Evolutionary conservation across 2,113 vertebrate species (phyloP).

Genomic region (Chamaetylas fuelleborni): DNA sequence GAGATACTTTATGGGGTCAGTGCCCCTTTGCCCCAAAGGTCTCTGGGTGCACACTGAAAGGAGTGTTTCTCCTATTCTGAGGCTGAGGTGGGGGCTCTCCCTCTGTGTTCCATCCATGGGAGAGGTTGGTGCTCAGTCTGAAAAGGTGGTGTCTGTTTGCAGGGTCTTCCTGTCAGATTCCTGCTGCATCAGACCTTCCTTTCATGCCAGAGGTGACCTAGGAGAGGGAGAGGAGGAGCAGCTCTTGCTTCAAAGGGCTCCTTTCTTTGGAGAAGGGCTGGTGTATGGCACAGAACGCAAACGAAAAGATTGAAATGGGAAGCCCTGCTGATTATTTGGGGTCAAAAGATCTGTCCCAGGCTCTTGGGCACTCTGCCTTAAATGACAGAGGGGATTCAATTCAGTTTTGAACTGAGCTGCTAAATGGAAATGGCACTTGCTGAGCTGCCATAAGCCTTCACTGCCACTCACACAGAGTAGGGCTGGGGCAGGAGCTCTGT

Average conservation of each 20-base stretch:
- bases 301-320: not conserved
- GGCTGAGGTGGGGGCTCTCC: not conserved
- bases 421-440: not conserved
- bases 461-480: rapidly evolving
- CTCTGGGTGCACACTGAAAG: not conserved
- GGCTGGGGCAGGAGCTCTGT: not conserved
- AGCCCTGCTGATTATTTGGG: not conserved
- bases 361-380: not conserved
- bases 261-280: not conserved
- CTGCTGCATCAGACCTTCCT: not conserved
- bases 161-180: not conserved
- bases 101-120: not conserved
- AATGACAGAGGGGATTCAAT: not conserved
- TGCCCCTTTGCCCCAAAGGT: not conserved
- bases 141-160: not conserved
- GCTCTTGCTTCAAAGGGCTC: not conserved
- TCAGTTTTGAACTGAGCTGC: not conserved
- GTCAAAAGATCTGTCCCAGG: not conserved
- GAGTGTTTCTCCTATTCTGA: not conserved
- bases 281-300: not conserved
- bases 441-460: not conserved
- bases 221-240: not conserved
- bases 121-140: not conserved
- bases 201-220: not conserved
- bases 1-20: not conserved